Evolutionary conservation across 2,888 invertebrate species (phyloP).

Genomic region (Dusona sp.): DNA sequence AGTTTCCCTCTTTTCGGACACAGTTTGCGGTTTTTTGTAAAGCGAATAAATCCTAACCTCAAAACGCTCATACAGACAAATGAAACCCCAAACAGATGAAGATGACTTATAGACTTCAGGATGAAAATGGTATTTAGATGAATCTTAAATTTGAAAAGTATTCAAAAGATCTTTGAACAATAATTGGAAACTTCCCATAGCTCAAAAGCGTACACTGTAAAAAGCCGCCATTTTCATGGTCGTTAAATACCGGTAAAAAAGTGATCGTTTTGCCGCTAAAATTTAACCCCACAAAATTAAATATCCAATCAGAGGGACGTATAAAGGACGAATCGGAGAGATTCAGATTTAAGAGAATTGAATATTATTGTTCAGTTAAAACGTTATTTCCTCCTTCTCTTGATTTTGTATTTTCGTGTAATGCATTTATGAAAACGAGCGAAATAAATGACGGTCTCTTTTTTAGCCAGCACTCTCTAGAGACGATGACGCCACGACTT

Average conservation of each 20-base stretch:
- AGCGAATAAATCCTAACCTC: background rate
- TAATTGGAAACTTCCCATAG: background rate
- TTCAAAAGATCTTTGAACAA: background rate
- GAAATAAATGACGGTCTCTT: slow-evolving; percentile 1
- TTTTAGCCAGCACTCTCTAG: slow-evolving; percentile 8
- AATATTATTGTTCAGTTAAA: slow-evolving; percentile 11
- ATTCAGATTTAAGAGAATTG: background rate
- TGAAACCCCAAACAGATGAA: background rate
- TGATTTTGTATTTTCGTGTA: background rate
- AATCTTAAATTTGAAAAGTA: background rate
- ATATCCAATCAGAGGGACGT: slow-evolving; percentile 6
- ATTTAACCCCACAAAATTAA: background rate
- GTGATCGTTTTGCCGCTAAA: background rate
- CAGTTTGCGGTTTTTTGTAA: background rate
- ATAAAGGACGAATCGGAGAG: background rate
- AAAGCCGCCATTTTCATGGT: background rate
- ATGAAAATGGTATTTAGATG: background rate
- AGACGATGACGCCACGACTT: slow-evolving; percentile 16
- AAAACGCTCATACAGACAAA: background rate
- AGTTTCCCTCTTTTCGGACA: background rate
- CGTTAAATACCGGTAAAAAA: background rate
- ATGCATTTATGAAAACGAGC: slow-evolving; percentile 13
- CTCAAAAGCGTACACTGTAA: background rate
- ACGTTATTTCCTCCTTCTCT: background rate
- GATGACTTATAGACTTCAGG: background rate